Percentiles rank a stretch among this genome's conserved stretches.
phyloP scores from a whole-genome alignment of 1,140 invertebrate species.

The Phortica variegata region DNA sequence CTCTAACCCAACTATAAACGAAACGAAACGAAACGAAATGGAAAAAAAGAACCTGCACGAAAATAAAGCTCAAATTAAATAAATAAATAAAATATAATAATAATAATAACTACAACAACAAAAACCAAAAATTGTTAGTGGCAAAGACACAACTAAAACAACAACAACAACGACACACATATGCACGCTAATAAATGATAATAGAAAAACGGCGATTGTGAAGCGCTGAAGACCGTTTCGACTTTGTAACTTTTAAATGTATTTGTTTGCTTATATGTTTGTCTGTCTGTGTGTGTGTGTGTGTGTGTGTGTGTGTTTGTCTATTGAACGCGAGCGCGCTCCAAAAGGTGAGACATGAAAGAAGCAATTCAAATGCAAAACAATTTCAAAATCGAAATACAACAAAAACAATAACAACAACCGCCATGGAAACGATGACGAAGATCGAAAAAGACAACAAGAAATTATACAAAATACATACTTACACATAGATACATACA shows the following conservation, averaged over 20 bases:
- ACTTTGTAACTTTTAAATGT: too few relatives aligned
- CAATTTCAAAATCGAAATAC: constrained; percentile 45
- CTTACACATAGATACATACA: not conserved
- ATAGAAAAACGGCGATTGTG: constrained; percentile 50
- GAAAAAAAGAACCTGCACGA: too few relatives aligned
- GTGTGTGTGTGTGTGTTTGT: too few relatives aligned
- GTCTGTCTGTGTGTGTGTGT: too few relatives aligned
- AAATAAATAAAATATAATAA: constrained; percentile 5
- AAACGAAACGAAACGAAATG: too few relatives aligned
- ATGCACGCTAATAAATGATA: constrained; percentile 48
- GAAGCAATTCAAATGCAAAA: constrained; percentile 17
- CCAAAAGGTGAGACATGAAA: constrained; percentile 44
- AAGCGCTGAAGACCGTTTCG: constrained; percentile 22
- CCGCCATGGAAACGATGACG: too few relatives aligned
- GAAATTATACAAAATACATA: constrained; percentile 9
- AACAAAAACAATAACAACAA: constrained; percentile 37
- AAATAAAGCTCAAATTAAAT: too few relatives aligned
- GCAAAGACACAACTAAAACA: constrained; percentile 32
- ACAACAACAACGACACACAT: too few relatives aligned
- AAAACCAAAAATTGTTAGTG: constrained; percentile 46
- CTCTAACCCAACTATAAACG: too few relatives aligned
- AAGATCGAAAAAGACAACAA: constrained; percentile 10
- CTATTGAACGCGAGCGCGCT: not conserved
- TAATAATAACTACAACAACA: constrained; percentile 31
- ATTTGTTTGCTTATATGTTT: too few relatives aligned